phyloP scores from a whole-genome alignment of 2,113 vertebrate species.

The Crypturellus undulatus region DNA sequence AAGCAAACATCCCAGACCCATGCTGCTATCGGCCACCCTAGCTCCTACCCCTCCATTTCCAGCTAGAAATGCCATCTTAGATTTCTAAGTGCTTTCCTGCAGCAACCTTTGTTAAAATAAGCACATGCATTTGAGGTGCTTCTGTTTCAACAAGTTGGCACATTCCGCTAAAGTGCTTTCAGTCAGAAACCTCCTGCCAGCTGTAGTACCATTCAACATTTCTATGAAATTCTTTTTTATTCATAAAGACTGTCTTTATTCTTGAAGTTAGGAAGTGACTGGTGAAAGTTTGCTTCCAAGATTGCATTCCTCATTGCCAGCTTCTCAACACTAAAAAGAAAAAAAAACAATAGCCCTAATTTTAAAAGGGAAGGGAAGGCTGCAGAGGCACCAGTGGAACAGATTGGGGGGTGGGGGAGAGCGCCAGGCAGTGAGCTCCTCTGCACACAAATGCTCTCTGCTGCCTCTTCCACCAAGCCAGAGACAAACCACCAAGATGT shows the following conservation, averaged over 20 bases:
- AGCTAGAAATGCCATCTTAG: neutral
- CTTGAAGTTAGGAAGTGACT: neutral
- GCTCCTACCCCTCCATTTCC: neutral
- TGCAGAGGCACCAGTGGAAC: neutral
- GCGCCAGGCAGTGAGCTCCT: neutral
- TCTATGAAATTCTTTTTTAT: neutral
- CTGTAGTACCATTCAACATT: neutral
- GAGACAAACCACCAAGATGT: neutral
- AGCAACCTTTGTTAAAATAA: neutral
- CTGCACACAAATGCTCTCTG: neutral
- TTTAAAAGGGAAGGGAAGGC: neutral
- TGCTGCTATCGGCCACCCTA: neutral
- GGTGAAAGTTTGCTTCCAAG: neutral
- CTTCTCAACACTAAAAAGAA: neutral
- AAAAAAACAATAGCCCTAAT: neutral
- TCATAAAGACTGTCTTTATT: neutral
- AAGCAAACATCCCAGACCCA: neutral
- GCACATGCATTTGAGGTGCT: neutral
- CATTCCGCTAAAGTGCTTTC: neutral
- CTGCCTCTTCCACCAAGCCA: neutral
- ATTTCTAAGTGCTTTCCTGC: neutral
- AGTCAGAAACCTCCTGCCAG: neutral
- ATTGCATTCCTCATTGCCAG: neutral
- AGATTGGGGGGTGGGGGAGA: neutral
- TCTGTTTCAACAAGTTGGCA: neutral